Percentiles rank a stretch among this genome's conserved stretches.
phyloP scores from a whole-genome alignment of 2,113 vertebrate genomes.

The Dicerorhinus sumatrensis region DNA sequence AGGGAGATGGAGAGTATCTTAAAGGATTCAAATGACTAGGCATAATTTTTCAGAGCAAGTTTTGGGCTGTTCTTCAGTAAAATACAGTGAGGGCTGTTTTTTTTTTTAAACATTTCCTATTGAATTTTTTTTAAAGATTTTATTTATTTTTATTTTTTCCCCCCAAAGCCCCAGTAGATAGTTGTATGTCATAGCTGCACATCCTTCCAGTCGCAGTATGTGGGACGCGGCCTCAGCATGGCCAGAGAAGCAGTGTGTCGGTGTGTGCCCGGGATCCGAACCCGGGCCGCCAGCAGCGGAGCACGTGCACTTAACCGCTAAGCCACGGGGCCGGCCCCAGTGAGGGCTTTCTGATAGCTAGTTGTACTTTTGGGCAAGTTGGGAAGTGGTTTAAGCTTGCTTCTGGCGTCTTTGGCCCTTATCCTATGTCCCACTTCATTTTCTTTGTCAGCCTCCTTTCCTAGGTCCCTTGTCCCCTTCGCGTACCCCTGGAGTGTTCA shows the following conservation, averaged over 20 bases:
- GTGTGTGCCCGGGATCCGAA: too few relatives aligned
- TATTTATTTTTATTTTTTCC: too few relatives aligned
- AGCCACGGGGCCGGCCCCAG: too few relatives aligned
- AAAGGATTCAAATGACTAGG: background rate
- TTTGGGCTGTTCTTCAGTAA: background rate
- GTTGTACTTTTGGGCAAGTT: background rate
- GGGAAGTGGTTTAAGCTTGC: background rate
- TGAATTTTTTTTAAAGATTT: too few relatives aligned
- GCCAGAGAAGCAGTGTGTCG: too few relatives aligned
- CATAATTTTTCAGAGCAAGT: slow-evolving; percentile 26
- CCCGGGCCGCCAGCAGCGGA: too few relatives aligned
- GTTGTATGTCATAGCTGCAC: too few relatives aligned
- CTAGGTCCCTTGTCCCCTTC: background rate
- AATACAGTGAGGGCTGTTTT: background rate
- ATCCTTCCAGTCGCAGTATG: too few relatives aligned
- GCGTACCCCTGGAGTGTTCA: background rate
- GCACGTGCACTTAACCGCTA: too few relatives aligned
- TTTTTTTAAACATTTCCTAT: too few relatives aligned
- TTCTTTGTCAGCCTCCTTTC: background rate
- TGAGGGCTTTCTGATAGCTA: background rate
- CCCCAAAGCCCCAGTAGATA: too few relatives aligned
- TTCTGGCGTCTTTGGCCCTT: background rate
- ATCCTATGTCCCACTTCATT: background rate
- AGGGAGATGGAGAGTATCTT: background rate
- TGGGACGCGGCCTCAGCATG: too few relatives aligned